Percentiles rank a stretch among this genome's conserved stretches.
Conservation (phyloP, 2,888 invertebrate species). For the Bruchidius siliquastri region DNA sequence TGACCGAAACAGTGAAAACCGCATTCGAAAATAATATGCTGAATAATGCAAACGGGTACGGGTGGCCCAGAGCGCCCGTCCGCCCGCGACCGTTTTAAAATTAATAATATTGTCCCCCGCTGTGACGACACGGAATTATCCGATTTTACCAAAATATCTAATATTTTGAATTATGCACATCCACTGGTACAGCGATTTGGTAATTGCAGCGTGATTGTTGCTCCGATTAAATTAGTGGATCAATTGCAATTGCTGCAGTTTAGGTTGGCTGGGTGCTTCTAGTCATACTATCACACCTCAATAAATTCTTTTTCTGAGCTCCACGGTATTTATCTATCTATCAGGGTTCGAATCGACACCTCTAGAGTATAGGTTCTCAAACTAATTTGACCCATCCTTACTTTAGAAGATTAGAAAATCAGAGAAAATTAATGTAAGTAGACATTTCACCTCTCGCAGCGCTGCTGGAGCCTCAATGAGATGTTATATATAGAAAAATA, state of each 20-base stretch:
- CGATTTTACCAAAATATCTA: background rate
- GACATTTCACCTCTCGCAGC: no score
- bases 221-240: background rate
- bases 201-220: background rate
- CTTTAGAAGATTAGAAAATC: no score
- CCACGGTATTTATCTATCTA: no score
- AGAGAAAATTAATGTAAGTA: no score
- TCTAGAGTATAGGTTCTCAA: no score
- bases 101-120: background rate
- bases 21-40: constrained; percentile 3
- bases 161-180: background rate
- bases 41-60: constrained; percentile 1
- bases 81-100: background rate
- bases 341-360: no score
- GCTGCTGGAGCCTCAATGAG: no score
- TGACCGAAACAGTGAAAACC: constrained; percentile 4
- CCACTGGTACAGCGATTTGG: background rate
- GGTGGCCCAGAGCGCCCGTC: background rate
- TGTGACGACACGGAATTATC: background rate
- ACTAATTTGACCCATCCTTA: no score
- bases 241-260: background rate
- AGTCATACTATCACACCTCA: no score
- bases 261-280: no score
- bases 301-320: no score
- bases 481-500: no score